A percentile compares a stretch with the other conserved stretches of the same genome.
Conservation (phyloP, 2,797 vertebrate species). For the Bothrops alternatus region DNA sequence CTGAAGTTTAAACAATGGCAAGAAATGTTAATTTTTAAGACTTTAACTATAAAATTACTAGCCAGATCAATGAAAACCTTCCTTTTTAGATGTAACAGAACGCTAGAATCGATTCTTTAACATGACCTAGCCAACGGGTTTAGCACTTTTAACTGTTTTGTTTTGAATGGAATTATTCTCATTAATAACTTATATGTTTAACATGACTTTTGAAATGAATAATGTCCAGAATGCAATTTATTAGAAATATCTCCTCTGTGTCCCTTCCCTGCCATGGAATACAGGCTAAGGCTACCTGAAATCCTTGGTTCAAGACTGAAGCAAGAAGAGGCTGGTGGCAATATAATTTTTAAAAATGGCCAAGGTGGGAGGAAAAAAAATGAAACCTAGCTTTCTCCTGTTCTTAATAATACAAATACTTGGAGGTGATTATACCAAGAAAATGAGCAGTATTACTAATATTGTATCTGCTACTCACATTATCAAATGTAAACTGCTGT, state of each 20-base stretch:
- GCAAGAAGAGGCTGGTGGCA: too few species aligned
- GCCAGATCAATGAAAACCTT: neutral
- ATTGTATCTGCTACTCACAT: neutral
- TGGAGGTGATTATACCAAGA: neutral
- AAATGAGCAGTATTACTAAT: neutral
- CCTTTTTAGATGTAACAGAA: neutral
- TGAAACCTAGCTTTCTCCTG: neutral
- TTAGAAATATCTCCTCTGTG: neutral
- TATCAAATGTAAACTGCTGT: neutral
- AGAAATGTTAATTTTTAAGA: neutral
- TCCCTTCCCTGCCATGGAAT: neutral
- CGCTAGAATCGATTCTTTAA: neutral
- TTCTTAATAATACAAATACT: neutral
- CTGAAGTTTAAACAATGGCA: neutral
- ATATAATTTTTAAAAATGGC: neutral
- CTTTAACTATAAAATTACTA: neutral
- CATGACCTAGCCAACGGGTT: neutral
- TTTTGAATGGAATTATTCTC: neutral
- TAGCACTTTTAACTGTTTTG: neutral
- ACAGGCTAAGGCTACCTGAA: neutral
- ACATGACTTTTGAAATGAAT: neutral
- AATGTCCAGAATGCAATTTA: neutral
- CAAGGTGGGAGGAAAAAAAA: too few species aligned
- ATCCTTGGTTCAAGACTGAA: neutral
- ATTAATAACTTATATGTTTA: neutral